phyloP scores from a whole-genome alignment of 1,140 invertebrate genomes.

The Kradibia gibbosae region DNA sequence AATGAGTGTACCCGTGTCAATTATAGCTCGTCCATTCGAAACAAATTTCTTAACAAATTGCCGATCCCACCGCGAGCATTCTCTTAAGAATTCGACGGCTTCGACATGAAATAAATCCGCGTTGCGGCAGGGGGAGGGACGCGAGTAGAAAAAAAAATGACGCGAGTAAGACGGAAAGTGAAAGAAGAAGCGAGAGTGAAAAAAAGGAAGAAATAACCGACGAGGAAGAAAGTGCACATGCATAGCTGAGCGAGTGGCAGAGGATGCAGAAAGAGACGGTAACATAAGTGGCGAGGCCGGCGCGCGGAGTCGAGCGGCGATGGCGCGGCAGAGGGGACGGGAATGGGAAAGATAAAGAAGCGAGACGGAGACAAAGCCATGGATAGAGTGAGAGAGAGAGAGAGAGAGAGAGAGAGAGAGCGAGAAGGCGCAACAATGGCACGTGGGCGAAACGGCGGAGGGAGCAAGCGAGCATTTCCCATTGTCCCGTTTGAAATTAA shows the following conservation, averaged over 20 bases:
- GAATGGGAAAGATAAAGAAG: no score
- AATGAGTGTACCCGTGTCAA: background rate
- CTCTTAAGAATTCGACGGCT: background rate
- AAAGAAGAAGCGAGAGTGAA: constrained; percentile 29
- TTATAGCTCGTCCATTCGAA: background rate
- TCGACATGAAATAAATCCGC: constrained; percentile 4
- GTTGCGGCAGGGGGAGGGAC: background rate
- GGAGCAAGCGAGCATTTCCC: constrained; percentile 53
- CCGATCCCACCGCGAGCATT: background rate
- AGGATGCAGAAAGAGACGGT: background rate
- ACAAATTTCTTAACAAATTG: constrained; percentile 1
- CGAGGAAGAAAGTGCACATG: constrained; percentile 15
- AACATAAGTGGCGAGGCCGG: background rate
- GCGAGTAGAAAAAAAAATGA: background rate
- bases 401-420: constrained; percentile 9
- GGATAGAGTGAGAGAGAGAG: background rate
- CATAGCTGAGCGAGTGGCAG: background rate
- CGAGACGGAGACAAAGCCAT: background rate
- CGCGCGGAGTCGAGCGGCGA: no score
- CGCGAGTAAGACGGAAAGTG: constrained; percentile 11
- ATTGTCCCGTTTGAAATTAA: constrained; percentile 51
- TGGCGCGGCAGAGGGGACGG: background rate
- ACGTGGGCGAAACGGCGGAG: constrained; percentile 53
- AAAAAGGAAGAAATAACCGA: background rate
- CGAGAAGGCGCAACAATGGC: constrained; percentile 33